phyloP scores from a whole-genome alignment of 2,797 vertebrate species.

The Australoheros facetus region DNA sequence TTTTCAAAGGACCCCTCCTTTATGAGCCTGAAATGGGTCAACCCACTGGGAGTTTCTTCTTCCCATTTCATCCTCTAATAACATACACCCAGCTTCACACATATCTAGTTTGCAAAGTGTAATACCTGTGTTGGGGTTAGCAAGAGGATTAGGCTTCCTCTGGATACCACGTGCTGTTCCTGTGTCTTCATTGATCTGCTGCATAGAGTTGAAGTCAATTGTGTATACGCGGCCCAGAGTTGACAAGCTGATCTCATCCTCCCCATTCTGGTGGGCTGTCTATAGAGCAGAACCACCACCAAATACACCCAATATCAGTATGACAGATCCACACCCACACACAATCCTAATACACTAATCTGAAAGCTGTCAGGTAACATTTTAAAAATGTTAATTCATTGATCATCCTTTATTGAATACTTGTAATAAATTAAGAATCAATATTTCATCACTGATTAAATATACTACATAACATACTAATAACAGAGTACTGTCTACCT shows the following conservation, averaged over 20 bases:
- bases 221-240: slow-evolving; percentile 99
- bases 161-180: slow-evolving; percentile 99
- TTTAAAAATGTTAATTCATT: not conserved
- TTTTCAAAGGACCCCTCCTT: not conserved
- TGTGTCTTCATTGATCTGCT: slow-evolving; percentile 99
- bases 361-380: not conserved
- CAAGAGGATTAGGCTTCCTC: slow-evolving; percentile 99
- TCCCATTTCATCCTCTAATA: not conserved
- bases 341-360: not conserved
- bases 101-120: not conserved
- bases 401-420: not conserved
- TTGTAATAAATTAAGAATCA: not conserved
- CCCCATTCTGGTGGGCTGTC: slow-evolving; percentile 99
- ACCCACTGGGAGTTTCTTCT: not conserved
- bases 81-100: not conserved
- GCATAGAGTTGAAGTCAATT: slow-evolving; percentile 99
- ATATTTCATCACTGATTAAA: not conserved
- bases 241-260: slow-evolving; percentile 99
- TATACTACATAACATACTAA: not conserved
- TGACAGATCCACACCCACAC: slow-evolving; percentile 1
- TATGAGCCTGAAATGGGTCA: not conserved
- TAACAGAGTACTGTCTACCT: slow-evolving; percentile 81
- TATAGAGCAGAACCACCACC: slow-evolving; percentile 74
- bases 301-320: slow-evolving; percentile 37
- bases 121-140: slow-evolving; percentile 94